phyloP scores from a whole-genome alignment of 2,888 invertebrate species.

The Apamea anceps region DNA sequence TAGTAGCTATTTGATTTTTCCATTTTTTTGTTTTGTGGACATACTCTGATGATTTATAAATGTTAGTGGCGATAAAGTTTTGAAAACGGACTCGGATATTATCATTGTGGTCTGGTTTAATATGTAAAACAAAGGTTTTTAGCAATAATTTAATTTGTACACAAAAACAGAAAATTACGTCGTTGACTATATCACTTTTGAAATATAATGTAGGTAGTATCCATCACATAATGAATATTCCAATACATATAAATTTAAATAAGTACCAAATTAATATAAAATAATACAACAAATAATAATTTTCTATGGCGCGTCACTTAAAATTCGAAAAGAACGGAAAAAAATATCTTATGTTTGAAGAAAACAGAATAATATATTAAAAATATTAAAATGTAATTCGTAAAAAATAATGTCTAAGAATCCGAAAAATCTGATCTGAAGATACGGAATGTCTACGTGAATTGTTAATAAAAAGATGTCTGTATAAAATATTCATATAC shows the following conservation, averaged over 20 bases:
- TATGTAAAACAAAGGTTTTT: neutral
- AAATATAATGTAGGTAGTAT: neutral
- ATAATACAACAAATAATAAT: neutral
- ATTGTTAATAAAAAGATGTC: neutral
- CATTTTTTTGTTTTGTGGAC: neutral
- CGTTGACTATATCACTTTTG: no score
- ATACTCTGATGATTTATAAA: constrained; percentile 28
- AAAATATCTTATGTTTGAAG: neutral
- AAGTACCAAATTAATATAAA: neutral
- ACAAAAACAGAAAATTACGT: neutral
- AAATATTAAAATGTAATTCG: neutral
- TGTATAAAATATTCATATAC: constrained; percentile 7
- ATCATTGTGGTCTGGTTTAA: neutral
- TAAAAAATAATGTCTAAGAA: neutral
- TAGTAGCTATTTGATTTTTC: neutral
- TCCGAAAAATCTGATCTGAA: neutral
- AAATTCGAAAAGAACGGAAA: neutral
- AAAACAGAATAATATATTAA: neutral
- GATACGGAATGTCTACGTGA: neutral
- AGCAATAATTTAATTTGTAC: neutral
- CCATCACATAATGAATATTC: neutral
- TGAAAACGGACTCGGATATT: neutral
- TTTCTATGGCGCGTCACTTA: neutral
- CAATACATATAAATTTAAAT: neutral
- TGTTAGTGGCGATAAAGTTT: neutral